phyloP scores from a whole-genome alignment of 2,797 vertebrate genomes.

The Bradypodion ventrale region DNA sequence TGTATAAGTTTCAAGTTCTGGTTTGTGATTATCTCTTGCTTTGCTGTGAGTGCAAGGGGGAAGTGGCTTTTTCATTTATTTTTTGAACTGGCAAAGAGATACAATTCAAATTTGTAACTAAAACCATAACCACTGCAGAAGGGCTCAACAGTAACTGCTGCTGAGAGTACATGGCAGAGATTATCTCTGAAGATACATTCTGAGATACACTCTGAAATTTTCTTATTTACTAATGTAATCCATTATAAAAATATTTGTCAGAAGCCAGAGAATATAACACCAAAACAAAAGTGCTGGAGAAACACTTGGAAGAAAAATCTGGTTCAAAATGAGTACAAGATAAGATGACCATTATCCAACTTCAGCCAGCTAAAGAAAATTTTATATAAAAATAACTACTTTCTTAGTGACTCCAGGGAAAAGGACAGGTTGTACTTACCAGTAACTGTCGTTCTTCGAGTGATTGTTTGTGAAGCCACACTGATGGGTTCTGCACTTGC shows the following conservation, averaged over 20 bases:
- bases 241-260: slow-evolving; percentile 35
- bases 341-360: slow-evolving; percentile 68
- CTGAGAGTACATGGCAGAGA: slow-evolving; percentile 67
- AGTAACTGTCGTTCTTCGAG: no score
- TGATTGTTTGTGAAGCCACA: no score
- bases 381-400: slow-evolving; percentile 78
- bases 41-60: no score
- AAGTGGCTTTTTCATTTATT: no score
- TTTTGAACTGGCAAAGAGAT: no score
- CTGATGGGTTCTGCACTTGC: no score
- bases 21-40: no score
- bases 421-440: no score
- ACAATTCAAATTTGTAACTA: no score
- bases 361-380: slow-evolving; percentile 76
- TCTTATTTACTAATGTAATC: slow-evolving; percentile 1
- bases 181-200: slow-evolving; percentile 17
- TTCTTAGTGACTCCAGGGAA: slow-evolving; percentile 76
- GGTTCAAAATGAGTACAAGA: slow-evolving; percentile 64
- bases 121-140: no score
- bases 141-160: slow-evolving; percentile 2
- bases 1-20: no score
- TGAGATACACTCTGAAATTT: slow-evolving; percentile 28
- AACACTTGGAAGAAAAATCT: slow-evolving; percentile 54
- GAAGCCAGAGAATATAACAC: slow-evolving; percentile 52
- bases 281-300: slow-evolving; percentile 38